Evolutionary conservation across 2,797 vertebrate genomes (phyloP), one percentile per base, ranked within the genome.

Genomic region (Leuciscus waleckii): DNA sequence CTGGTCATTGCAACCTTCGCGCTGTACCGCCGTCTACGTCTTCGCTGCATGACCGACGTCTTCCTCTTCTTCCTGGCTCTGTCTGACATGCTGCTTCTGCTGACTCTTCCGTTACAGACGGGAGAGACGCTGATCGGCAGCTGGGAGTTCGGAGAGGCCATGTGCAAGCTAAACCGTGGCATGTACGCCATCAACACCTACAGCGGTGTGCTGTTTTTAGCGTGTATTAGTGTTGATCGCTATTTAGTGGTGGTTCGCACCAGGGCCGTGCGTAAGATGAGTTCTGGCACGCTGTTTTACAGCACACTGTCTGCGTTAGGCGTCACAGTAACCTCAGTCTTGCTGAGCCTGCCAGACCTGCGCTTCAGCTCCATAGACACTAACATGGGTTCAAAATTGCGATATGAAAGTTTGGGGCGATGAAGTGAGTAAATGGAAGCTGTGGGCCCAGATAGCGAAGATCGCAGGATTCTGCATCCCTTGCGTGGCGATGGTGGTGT

Each of bases 191-290:
- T 98, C 86, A 98, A 97, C 89, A 98, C 97, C 17, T 96, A 97
- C 79, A 95, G 96, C 0, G 97, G 98, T 5, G 95, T 99, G 87
- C 88, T 98, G 87, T 95, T 98, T 90, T 93, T 99, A 39, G 97
- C 97, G 35, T 97, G 96, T 90, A 96, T 99, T 90, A 98, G 97
- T 0, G 82, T 97, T 0, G 97, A 99, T 86, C 97, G 98, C 88
- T 99, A 98, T 11, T 81, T 97, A 90, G 95, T 95, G 90, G 97
- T 99, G 0, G 96, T 95, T 0, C 89, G 63, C 46, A 94, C 95
- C 6, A 92, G 95, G 0, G 56, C 93, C 0, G 91, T 94, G 37
- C 91, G 91, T 0, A 91, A 92, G 70, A 91, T 93, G 46, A 95
- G 93, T 39, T 89, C 87, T 0, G 89, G 85, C 4, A 92, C 92